Evolutionary conservation across 2,113 vertebrate genomes (phyloP).

Genomic region (Plestiodon gilberti): DNA sequence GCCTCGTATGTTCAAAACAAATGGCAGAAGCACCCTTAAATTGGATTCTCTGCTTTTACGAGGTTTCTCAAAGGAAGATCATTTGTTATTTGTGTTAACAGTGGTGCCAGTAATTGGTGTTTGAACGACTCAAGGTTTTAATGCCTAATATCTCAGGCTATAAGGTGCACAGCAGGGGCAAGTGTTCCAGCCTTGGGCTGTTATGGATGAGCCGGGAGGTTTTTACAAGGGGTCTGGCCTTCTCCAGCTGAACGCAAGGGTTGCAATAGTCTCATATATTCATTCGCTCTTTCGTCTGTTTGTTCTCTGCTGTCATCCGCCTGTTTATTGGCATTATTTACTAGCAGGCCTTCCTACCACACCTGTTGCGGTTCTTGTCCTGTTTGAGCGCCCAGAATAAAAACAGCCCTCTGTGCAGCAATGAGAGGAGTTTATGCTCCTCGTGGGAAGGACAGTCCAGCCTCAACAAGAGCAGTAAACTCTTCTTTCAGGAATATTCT

Average conservation of each 20-base stretch:
- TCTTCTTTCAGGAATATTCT: constrained; percentile 4
- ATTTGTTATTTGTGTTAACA: constrained; percentile 4
- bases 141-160: constrained; percentile 7
- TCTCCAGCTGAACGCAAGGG: background rate
- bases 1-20: background rate
- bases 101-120: constrained; percentile 19
- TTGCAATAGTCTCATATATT: background rate
- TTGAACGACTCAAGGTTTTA: constrained; percentile 16
- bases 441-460: no score
- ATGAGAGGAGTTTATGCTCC: no score
- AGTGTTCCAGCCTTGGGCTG: background rate
- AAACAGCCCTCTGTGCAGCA: background rate
- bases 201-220: background rate
- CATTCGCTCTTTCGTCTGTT: background rate
- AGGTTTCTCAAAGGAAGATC: constrained; percentile 24
- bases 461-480: background rate
- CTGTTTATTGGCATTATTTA: accelerated
- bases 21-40: constrained; percentile 8
- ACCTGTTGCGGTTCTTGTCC: background rate
- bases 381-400: background rate
- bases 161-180: background rate
- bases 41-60: background rate
- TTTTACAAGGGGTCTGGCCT: background rate
- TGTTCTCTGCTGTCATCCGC: background rate
- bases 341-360: background rate